A percentile compares a stretch with the other conserved stretches of the same genome.
phyloP scores from a whole-genome alignment of 2,797 vertebrate genomes.

The Melanotaenia parkinsoni region DNA sequence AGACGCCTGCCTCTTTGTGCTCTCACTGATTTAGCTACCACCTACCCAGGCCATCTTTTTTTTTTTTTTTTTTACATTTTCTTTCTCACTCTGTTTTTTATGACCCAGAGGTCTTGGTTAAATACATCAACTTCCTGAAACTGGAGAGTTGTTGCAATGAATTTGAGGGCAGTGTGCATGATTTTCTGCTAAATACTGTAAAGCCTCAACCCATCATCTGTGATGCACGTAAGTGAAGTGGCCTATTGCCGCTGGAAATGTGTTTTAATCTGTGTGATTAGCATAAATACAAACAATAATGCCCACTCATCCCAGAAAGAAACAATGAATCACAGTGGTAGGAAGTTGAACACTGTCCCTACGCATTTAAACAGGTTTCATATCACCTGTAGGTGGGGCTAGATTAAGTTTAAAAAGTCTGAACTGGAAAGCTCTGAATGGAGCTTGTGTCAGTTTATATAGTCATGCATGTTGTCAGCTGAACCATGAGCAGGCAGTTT shows the following conservation, averaged over 20 bases:
- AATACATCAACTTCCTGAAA: slow-evolving; percentile 79
- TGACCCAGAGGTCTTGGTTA: slow-evolving; percentile 76
- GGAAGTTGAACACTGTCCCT: slow-evolving; percentile 1
- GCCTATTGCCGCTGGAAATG: slow-evolving; percentile 33
- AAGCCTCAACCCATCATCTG: slow-evolving; percentile 52
- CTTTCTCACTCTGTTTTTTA: slow-evolving; percentile 68
- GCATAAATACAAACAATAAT: background rate
- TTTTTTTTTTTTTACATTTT: slow-evolving; percentile 38
- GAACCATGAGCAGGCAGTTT: slow-evolving; percentile 56
- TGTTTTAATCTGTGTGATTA: slow-evolving; percentile 11
- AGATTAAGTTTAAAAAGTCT: slow-evolving; percentile 45
- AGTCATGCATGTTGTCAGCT: slow-evolving; percentile 68
- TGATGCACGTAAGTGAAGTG: slow-evolving; percentile 29
- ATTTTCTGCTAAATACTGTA: slow-evolving; percentile 67
- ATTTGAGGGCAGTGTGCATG: slow-evolving; percentile 62
- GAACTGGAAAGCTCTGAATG: slow-evolving; percentile 35
- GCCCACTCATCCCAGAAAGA: slow-evolving; percentile 4
- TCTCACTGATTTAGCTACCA: slow-evolving; percentile 87
- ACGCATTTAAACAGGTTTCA: slow-evolving; percentile 4
- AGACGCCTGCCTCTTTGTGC: slow-evolving; percentile 88
- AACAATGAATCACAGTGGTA: background rate
- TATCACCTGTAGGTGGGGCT: slow-evolving; percentile 61
- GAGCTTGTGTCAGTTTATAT: slow-evolving; percentile 43
- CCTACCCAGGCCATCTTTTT: slow-evolving; percentile 76
- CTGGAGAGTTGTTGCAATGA: slow-evolving; percentile 77